Evolutionary conservation across 2,888 invertebrate genomes (phyloP), one percentile per base, ranked within the genome.

Genomic region (Oxyscelio sp.): DNA sequence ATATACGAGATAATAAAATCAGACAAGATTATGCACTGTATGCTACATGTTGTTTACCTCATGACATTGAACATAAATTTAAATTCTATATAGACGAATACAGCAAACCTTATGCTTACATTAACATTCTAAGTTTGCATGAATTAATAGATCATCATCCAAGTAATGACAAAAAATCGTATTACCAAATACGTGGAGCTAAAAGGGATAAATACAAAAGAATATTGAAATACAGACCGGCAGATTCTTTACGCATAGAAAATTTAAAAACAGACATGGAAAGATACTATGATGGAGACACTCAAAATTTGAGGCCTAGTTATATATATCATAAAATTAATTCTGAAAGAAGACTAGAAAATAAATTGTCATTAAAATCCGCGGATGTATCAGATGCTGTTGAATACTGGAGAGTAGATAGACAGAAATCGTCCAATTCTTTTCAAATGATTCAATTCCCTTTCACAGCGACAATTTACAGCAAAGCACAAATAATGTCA

Each of bases 381-480:
- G 8, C 15, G 0, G 88, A 89, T 85, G 54, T 88, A 43, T 24
- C 50, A n/a, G 78, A 83, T 0, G 13, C 52, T 0, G 63, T n/a
- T n/a, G n/a, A n/a, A n/a, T n/a, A n/a, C n/a, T n/a, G n/a, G n/a
- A n/a, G n/a, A n/a, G n/a, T n/a, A n/a, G n/a, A n/a, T n/a, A n/a
- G n/a, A n/a, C n/a, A n/a, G n/a, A n/a, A n/a, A n/a, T n/a, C n/a
- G n/a, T n/a, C n/a, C n/a, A n/a, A n/a, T n/a, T n/a, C n/a, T n/a
- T n/a, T n/a, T n/a, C n/a, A 79, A 15, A 31, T 15, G 19, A 13
- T 48, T 8, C 1, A 24, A 0, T 19, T 50, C 0, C 68, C 70
- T 2, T 21, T 75, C 1, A 40, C 11, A 6, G 68, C 38, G n/a
- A 24, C 34, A 2, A 71, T 79, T 38, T 79, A 27, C 19, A 70